Base-by-base conservation (phyloP, 1,140 invertebrate genomes). In the Microplitis demolitor region DNA sequence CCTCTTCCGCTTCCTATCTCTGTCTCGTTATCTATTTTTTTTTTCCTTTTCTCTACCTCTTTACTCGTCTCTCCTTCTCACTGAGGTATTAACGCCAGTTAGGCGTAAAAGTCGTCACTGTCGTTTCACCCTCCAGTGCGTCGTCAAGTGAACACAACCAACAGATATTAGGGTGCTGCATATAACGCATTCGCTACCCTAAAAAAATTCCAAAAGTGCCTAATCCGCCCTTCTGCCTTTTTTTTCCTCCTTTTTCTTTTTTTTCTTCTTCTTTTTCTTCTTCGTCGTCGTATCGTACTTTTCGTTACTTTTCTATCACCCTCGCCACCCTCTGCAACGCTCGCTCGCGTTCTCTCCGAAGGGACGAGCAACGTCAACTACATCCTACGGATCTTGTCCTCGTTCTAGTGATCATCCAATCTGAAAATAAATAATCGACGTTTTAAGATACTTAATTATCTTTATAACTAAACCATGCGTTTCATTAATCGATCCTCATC, bases 301-400 rank as follows among this genome's bases (percentile, higher is more conserved):
- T 76, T 66, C 74, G 74, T 31, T 76, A 74, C 74, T 61, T 61
- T 69, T 71, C 69, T 69, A 73, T 76, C 71, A 51, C 76, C 66
- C 66, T 75, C 74, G 69, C 78, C 63, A 77, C 50, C 56, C 72
- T 56, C 62, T 70, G 37, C 71, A 72, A 68, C 72, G 69, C 73
- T 71, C 73, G 14, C 64, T 60, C 69, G 69, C 69, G 34, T 72
- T 71, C 75, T 71, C 75, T 66, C 75, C 51, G 72, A 72, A 74
- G 73, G 75, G 78, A 79, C 74, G 78, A 83, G 77, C 79, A 83
- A 82, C 83, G 86, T 86, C 84, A 87, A 85, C 85, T 86, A 84
- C 84, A 86, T 85, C 84, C 83, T 83, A 82, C 79, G 77, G 76
- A 77, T 78, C 79, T 78, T 80, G 73, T 77, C 77, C 78, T 78